These are phyloP conservation scores for Nautilus pompilius DNA, from an alignment of 1,140 invertebrate species.

Conservation along the genomic window DNA sequence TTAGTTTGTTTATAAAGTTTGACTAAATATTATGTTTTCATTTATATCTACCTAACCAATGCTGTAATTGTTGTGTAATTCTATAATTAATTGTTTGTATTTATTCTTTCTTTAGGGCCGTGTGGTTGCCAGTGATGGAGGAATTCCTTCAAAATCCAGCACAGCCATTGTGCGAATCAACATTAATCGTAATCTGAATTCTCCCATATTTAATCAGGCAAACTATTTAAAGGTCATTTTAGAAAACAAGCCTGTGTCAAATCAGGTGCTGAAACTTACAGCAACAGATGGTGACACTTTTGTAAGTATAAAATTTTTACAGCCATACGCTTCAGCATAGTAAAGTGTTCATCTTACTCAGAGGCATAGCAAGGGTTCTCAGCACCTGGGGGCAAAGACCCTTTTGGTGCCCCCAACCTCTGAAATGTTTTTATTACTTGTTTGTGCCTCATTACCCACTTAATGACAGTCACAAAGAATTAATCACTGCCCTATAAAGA, in stretches of 20 bases:
- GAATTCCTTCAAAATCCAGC: constrained; percentile 33
- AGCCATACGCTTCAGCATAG: no score
- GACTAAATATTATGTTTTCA: neutral
- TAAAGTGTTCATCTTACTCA: neutral
- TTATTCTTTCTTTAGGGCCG: constrained; percentile 26
- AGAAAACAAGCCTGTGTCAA: constrained; percentile 24
- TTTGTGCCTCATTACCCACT: no score
- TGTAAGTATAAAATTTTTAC: constrained; percentile 30
- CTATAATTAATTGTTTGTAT: neutral
- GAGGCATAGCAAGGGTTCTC: neutral
- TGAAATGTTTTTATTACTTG: neutral
- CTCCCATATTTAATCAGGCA: constrained; percentile 62
- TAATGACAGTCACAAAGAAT: no score
- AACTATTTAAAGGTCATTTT: constrained; percentile 22
- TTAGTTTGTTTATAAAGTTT: neutral
- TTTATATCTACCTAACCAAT: no score
- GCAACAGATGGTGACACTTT: constrained; percentile 34
- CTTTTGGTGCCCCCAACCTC: neutral
- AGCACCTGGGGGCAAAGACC: no score
- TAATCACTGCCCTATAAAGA: no score
- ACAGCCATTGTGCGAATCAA: constrained; percentile 29
- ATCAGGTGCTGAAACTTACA: constrained; percentile 18
- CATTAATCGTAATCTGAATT: constrained; percentile 72
- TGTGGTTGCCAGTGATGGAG: constrained; percentile 36
- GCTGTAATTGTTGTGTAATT: neutral